A percentile compares a stretch with the other conserved stretches of the same genome.
Conservation (phyloP, 2,797 vertebrate genomes). For the Pelochelys cantorii region DNA sequence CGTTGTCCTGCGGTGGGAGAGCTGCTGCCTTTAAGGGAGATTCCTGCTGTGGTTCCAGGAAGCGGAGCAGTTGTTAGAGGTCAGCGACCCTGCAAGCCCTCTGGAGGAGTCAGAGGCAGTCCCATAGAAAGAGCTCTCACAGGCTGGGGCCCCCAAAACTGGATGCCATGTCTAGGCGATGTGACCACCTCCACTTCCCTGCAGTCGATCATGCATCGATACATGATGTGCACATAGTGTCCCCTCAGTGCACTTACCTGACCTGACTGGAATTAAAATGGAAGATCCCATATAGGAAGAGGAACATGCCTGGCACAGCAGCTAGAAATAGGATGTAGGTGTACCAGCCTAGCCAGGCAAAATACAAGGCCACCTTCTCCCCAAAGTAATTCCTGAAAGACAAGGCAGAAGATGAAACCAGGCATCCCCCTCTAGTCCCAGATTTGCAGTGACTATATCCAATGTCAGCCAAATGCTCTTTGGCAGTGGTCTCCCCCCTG, state of each 20-base stretch:
- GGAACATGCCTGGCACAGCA: conserved; percentile 80
- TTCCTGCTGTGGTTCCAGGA: background rate
- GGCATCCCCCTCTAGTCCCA: background rate
- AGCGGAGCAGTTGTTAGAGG: background rate
- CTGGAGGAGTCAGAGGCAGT: background rate
- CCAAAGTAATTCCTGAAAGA: conserved; percentile 90
- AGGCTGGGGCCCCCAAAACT: background rate
- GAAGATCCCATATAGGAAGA: conserved; percentile 87
- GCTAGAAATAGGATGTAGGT: conserved; percentile 89
- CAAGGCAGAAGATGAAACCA: background rate
- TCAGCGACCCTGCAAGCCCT: background rate
- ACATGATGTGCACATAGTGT: accelerated
- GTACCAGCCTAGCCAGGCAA: conserved; percentile 96
- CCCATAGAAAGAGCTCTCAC: background rate
- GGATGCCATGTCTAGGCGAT: background rate
- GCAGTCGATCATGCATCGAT: background rate
- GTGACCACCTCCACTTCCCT: background rate
- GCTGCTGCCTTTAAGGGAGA: too few species aligned
- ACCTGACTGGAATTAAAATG: conserved; percentile 87
- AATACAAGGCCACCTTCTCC: conserved; percentile 96
- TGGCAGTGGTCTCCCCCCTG: background rate
- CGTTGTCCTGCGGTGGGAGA: background rate
- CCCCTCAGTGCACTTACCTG: conserved; percentile 83
- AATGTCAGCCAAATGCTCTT: background rate
- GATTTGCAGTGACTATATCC: background rate